Evolutionary conservation across 2,888 invertebrate genomes (phyloP).

Genomic region (Folsomia manolachei): DNA sequence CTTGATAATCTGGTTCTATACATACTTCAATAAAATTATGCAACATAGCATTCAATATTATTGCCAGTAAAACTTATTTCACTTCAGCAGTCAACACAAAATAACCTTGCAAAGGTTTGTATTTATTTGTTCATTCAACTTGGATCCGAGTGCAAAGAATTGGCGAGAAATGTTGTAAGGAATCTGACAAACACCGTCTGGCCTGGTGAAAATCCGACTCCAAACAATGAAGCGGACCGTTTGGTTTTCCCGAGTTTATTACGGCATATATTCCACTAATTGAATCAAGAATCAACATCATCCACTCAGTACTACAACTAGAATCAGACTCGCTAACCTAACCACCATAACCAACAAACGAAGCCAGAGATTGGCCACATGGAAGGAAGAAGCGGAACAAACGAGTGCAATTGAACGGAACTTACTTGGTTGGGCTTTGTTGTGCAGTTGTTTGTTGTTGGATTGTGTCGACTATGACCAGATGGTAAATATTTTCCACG

Average conservation of each 20-base stretch:
- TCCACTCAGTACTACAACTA: neutral
- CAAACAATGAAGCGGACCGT: neutral
- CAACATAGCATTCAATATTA: too few relatives aligned
- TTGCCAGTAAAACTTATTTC: too few relatives aligned
- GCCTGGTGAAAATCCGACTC: neutral
- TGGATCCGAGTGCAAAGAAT: neutral
- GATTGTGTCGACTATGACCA: neutral
- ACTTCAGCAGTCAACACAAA: too few relatives aligned
- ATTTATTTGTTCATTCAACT: neutral
- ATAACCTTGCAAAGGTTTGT: too few relatives aligned
- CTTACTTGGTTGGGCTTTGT: neutral
- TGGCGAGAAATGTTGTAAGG: neutral
- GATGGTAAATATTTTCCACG: neutral
- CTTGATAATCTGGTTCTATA: too few relatives aligned
- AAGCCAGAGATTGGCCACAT: slow-evolving; percentile 1
- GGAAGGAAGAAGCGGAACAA: neutral
- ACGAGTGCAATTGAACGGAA: neutral
- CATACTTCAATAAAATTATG: too few relatives aligned
- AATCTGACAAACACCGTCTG: too few relatives aligned
- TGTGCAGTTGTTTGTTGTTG: neutral
- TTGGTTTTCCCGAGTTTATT: neutral
- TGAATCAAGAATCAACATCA: slow-evolving; percentile 2
- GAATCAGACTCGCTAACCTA: too few relatives aligned
- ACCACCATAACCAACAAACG: too few relatives aligned
- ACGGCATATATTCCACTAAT: slow-evolving; percentile 3